A percentile compares a stretch with the other conserved stretches of the same genome.
Conservation (phyloP, 30 jellyfish, hydroid and myxozoan genomes). For the Calvadosia cruxmelitensis region DNA sequence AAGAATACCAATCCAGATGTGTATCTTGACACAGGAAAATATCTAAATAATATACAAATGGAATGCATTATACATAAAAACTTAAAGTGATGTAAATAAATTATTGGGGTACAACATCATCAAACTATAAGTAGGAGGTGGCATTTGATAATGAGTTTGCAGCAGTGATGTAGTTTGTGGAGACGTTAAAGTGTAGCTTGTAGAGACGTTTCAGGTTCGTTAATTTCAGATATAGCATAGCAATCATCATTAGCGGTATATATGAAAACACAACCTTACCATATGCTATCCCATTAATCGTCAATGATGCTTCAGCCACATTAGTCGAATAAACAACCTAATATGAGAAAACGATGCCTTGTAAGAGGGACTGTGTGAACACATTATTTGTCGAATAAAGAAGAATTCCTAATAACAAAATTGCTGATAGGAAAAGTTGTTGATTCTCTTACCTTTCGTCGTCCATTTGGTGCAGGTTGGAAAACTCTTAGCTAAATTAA, state of each 20-base stretch:
- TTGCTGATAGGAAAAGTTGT: too few relatives aligned
- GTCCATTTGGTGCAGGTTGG: conserved; percentile 72
- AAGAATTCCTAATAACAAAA: neutral
- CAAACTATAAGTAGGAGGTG: neutral
- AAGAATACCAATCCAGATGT: too few relatives aligned
- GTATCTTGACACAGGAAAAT: too few relatives aligned
- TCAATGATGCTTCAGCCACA: conserved; percentile 97
- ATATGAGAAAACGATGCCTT: neutral
- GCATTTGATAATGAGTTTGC: too few relatives aligned
- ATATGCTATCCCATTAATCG: conserved; percentile 82
- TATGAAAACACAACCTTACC: conserved; percentile 30
- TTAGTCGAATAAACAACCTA: conserved; percentile 91
- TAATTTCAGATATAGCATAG: too few relatives aligned
- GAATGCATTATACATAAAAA: neutral
- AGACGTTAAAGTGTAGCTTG: too few relatives aligned
- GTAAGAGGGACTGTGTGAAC: neutral
- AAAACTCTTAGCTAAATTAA: conserved; percentile 61
- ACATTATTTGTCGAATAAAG: neutral
- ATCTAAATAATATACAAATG: too few relatives aligned
- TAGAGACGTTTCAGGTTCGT: too few relatives aligned
- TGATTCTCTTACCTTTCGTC: conserved; percentile 67
- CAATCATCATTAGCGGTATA: too few relatives aligned
- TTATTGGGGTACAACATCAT: neutral
- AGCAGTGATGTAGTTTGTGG: too few relatives aligned
- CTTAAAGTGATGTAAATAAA: neutral